Evolutionary conservation across 2,888 invertebrate genomes (phyloP), one percentile per base, ranked within the genome.

Genomic region (Pseudanteris insignis): DNA sequence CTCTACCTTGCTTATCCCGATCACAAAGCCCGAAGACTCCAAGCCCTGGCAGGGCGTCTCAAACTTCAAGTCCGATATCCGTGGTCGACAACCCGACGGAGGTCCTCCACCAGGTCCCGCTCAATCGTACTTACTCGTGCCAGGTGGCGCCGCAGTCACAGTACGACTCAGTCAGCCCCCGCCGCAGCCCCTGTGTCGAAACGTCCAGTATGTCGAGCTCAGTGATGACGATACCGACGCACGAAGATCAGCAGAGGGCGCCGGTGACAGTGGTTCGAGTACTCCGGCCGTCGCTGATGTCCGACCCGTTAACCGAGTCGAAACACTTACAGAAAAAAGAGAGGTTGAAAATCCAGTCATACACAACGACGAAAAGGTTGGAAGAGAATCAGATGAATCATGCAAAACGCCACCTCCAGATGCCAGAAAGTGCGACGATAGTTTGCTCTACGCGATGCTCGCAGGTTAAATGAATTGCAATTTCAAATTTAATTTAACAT

Each of bases 1-100:
- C 64, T 73, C 78, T 40, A 74, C 77, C 66, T 73, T 76, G 70
- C 75, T 78, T 71, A 75, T 77, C 73, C 78, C 79, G 61, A 71
- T 79, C 72, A 40, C 65, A 48, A 48, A 69, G 70, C 15, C 70
- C 54, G 15, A 65, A 38, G 37, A 55, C 43, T 13, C 40, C 32
- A 37, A 60, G 51, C 28, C 63, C 55, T 67, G 70, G 55, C 40
- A 67, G 28, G 67, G 70, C 14, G 15, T 47, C 57, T 40, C 59
- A 55, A 18, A 55, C 58, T 36, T 13, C 64, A 41, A 33, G 64
- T 41, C 53, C 64, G n/a, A n/a, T n/a, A n/a, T n/a, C n/a, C n/a
- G n/a, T n/a, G 63, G 40, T 13, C 9, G 30, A 30, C n/a, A 48
- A 26, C 26, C 41, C 7, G 8, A 50, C 57, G 48, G 59, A 15